Percentiles rank a stretch among this genome's conserved stretches.
These are phyloP conservation scores for Globicephala melas DNA, from an alignment of 2,113 vertebrate species.

Conservation along the genomic window DNA sequence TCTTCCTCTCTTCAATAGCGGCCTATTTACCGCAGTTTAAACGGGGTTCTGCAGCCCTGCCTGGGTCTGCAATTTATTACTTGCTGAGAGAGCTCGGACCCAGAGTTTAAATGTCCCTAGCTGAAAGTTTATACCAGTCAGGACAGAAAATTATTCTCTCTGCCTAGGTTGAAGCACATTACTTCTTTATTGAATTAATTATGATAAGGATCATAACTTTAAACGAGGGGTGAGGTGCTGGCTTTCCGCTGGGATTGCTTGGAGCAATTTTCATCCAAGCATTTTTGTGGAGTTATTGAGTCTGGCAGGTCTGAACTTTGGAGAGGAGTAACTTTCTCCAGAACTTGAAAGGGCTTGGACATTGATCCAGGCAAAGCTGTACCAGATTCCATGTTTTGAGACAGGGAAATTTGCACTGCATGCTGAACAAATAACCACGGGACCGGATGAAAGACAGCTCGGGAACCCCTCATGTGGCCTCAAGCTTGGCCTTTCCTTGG, in stretches of 20 bases:
- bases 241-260: constrained; percentile 93
- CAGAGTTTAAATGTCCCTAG: constrained; percentile 90
- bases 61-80: constrained; percentile 95
- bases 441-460: constrained; percentile 84
- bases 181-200: constrained; percentile 99
- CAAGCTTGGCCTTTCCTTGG: constrained; percentile 72
- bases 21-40: constrained; percentile 78
- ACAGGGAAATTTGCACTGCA: constrained; percentile 97
- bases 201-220: constrained; percentile 99
- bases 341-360: constrained; percentile 96
- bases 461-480: constrained; percentile 81
- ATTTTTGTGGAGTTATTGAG: constrained; percentile 95
- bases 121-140: constrained; percentile 94
- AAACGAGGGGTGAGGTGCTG: constrained; percentile 97
- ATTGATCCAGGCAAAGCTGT: constrained; percentile 92
- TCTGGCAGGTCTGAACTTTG: constrained; percentile 99
- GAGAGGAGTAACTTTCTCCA: constrained; percentile 94
- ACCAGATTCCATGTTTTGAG: constrained; percentile 90
- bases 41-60: constrained; percentile 83
- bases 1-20: constrained; percentile 77
- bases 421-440: constrained; percentile 93
- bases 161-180: constrained; percentile 98
- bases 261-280: constrained; percentile 96
- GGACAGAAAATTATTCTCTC: constrained; percentile 91
- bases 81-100: constrained; percentile 88